phyloP scores from a whole-genome alignment of 2,888 invertebrate species.

The Anaspis maculata region DNA sequence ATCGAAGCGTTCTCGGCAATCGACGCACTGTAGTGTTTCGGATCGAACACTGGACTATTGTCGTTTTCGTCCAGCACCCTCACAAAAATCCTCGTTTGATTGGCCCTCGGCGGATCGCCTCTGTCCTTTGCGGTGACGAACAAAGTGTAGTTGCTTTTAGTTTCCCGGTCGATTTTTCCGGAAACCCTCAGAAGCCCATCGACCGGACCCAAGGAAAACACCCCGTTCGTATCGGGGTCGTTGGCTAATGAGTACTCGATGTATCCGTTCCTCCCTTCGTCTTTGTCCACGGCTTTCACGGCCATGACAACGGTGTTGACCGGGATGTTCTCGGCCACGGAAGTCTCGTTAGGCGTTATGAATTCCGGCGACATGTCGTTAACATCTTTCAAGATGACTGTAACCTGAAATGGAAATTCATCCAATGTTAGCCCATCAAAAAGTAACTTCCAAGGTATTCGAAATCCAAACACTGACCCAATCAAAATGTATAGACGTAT shows the following conservation, averaged over 20 bases:
- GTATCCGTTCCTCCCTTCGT: slow-evolving; percentile 80
- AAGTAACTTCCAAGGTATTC: too few species aligned
- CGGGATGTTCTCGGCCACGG: slow-evolving; percentile 77
- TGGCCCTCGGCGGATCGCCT: slow-evolving; percentile 72
- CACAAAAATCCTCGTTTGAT: slow-evolving; percentile 61
- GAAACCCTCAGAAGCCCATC: slow-evolving; percentile 82
- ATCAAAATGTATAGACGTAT: too few species aligned
- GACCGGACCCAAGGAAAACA: slow-evolving; percentile 76
- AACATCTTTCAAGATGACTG: slow-evolving; percentile 78
- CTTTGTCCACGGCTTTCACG: slow-evolving; percentile 80
- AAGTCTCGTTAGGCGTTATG: slow-evolving; percentile 68
- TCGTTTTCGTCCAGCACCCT: slow-evolving; percentile 82
- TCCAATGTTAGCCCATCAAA: too few species aligned
- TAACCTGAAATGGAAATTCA: too few species aligned
- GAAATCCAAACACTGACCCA: slow-evolving; percentile 15
- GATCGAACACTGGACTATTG: slow-evolving; percentile 82
- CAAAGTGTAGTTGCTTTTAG: slow-evolving; percentile 64
- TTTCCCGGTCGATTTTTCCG: slow-evolving; percentile 79
- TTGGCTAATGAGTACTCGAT: slow-evolving; percentile 78
- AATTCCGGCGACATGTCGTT: slow-evolving; percentile 89
- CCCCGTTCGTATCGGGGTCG: slow-evolving; percentile 53
- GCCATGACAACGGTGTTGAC: slow-evolving; percentile 82
- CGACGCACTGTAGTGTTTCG: slow-evolving; percentile 81
- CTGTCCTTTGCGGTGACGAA: slow-evolving; percentile 79
- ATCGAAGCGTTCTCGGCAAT: slow-evolving; percentile 91